phyloP scores from a whole-genome alignment of 1,140 invertebrate genomes.

The Ditylenchus dipsaci region DNA sequence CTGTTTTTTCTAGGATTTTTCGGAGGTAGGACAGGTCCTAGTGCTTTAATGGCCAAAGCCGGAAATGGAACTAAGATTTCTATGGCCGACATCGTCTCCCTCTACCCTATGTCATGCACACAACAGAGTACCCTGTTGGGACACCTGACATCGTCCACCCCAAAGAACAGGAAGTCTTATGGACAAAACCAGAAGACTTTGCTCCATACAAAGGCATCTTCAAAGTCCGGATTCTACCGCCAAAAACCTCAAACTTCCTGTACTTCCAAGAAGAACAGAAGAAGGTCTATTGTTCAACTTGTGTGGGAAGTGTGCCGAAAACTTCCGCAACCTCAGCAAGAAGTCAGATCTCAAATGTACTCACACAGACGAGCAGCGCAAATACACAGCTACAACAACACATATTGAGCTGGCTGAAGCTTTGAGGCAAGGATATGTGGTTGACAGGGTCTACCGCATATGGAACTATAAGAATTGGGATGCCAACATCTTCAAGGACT shows the following conservation, averaged over 20 bases:
- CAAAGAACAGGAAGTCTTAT: not conserved
- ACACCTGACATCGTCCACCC: not conserved
- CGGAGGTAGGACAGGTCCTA: not conserved
- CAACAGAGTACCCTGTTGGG: not conserved
- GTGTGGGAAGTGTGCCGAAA: not conserved
- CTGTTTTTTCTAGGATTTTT: too few species aligned
- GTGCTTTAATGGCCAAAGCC: not conserved
- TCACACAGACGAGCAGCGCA: constrained; percentile 11
- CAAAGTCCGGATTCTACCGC: constrained; percentile 9
- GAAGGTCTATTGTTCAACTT: constrained; percentile 10
- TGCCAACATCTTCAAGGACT: constrained; percentile 8
- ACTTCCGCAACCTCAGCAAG: not conserved
- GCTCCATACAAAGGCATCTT: not conserved
- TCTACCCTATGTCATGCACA: not conserved
- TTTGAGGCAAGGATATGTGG: not conserved
- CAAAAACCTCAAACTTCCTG: not conserved
- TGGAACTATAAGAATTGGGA: constrained; percentile 12
- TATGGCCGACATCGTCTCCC: not conserved
- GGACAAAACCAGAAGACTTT: constrained; percentile 6
- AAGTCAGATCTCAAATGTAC: not conserved
- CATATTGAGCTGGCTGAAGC: constrained; percentile 9
- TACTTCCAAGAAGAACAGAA: constrained; percentile 3
- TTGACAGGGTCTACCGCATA: not conserved
- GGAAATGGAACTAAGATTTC: not conserved
- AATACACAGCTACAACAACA: not conserved